Base-by-base conservation (phyloP, 2,113 vertebrate species). In the Rhinoderma darwinii region DNA sequence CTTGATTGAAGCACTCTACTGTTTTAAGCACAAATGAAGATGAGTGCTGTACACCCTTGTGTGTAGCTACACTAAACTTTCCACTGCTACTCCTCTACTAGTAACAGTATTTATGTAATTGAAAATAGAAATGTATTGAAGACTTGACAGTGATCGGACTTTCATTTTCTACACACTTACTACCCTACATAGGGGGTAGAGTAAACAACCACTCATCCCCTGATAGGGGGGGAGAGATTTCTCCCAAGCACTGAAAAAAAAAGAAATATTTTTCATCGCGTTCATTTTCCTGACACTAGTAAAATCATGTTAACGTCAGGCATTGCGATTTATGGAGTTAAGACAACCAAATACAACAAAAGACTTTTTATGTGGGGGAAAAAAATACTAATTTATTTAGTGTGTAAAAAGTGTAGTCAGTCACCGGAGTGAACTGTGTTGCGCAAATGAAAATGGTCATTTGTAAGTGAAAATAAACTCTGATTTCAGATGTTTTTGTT, bases 391-490 rank as follows among this genome's bases (percentile, higher is more conserved):
- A 30, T 70, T 22, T 73, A n/a, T 74, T 56, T 56, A 73, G 43
- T 39, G 43, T 84, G 68, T 84, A 74, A 25, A 56, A 73, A 56
- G 63, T 84, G 68, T 54, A 74, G 68, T 51, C 30, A 32, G 22
- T 83, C 32, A 25, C 39, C 54, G 70, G 82, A 56, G 44, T 74
- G 17, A 32, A 54, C 32, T 84, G 44, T 68, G 41, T 74, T 66
- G 39, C 44, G 17, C 66, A 51, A 72, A 15, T 39, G 7, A 54
- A 84, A 73, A 73, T 35, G 10, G 35, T 43, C 1, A 43, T 84
- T 73, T 84, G 82, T 84, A 84, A 84, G 82, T 84, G 68, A 50
- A 84, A 73, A 84, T 74, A 84, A 72, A 83, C 4, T 50, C 54
- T 70, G 61, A 72, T 35, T 72, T 54, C 11, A 83, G n/a, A 82